A percentile compares a stretch with the other conserved stretches of the same genome.
These are phyloP conservation scores for Macrochelys suwanniensis DNA, from an alignment of 2,797 vertebrate genomes.

Conservation along the genomic window DNA sequence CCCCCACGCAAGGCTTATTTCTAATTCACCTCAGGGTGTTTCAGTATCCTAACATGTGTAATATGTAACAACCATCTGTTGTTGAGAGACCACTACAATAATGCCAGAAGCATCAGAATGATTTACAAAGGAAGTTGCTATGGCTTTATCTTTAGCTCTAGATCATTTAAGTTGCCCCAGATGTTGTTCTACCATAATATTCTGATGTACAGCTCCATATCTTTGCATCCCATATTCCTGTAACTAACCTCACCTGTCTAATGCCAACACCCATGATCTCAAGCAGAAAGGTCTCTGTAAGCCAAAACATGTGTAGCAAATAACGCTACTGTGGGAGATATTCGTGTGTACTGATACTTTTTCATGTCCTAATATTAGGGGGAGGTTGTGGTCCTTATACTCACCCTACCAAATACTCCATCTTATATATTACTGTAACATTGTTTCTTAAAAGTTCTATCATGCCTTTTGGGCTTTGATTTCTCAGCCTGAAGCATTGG, in stretches of 20 bases:
- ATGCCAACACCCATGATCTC: not conserved
- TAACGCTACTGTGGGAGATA: not conserved
- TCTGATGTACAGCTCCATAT: not conserved
- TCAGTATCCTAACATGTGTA: not conserved
- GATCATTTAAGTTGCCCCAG: not conserved
- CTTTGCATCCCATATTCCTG: not conserved
- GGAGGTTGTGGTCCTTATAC: not conserved
- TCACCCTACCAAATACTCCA: not conserved
- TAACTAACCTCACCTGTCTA: not conserved
- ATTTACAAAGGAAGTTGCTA: not conserved
- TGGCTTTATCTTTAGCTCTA: not conserved
- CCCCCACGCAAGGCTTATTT: not conserved
- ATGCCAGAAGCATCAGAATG: not conserved
- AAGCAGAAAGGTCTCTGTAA: not conserved
- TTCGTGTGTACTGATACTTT: not conserved
- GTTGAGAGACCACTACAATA: not conserved
- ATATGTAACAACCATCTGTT: not conserved
- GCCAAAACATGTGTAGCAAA: not conserved
- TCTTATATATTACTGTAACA: not conserved
- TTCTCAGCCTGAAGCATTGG: conserved; percentile 9
- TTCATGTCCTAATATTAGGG: not conserved
- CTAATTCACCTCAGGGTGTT: not conserved
- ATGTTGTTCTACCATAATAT: not conserved
- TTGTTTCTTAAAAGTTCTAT: not conserved
- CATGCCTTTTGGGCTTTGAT: not conserved